Evolutionary conservation across 2,888 invertebrate genomes (phyloP), one percentile per base, ranked within the genome.

Genomic region (Amorpha juglandis): DNA sequence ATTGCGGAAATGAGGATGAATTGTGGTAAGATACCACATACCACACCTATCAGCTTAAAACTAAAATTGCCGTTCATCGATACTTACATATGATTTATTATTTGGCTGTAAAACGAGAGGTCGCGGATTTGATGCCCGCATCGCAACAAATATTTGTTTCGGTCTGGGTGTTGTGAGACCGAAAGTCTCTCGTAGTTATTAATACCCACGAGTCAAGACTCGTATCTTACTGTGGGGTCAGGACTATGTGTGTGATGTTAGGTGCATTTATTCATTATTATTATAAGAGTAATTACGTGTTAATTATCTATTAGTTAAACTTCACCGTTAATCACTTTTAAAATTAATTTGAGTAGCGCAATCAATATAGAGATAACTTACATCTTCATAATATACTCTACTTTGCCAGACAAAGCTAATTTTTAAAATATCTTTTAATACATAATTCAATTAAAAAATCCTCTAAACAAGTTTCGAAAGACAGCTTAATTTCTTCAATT

Each of bases 1-100:
- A 72, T 76, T 73, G 74, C 82, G 86, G 86, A 87, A 87, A 90
- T 87, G 85, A 87, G 85, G 87, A 87, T 85, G 85, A 87, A 89
- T 87, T 86, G 86, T 84, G 81, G 79, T 69, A 74, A 78, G 73
- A 83, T 79, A 77, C 78, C 72, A 72, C 42, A 19, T 19, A n/a
- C 6, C 52, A 21, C 27, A 80, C 75, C 75, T 76, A 79, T 72
- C 73, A 70, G 66, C 62, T 70, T 71, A 73, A 52, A 42, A 52
- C 19, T 52, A 14, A 33, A 52, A 27, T 12, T 33, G 21, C 14
- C 14, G 21, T 52, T 12, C 14, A 27, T 52, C 1, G 2, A 3
- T 27, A 27, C 52, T 2, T 52, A 27, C 14, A 14, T 21, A 52
- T 14, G 27, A 27, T 33, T 52, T n/a, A 33, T 0, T 52, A 9